A percentile compares a stretch with the other conserved stretches of the same genome.
Evolutionary conservation across 2,888 invertebrate genomes (phyloP).

Genomic region (Herminia tarsipennalis): DNA sequence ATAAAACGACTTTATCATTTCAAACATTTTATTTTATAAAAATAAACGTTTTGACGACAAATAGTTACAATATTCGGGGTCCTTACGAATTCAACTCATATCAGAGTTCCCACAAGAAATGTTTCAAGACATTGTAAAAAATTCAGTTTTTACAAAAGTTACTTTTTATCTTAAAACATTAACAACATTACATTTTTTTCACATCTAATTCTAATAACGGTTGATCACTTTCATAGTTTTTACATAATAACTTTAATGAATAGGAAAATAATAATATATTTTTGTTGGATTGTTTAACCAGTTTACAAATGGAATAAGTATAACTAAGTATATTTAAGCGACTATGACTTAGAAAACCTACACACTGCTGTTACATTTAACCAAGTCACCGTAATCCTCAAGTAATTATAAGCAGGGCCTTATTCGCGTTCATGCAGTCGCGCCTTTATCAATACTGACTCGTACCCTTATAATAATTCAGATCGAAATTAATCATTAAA

Average conservation of each 20-base stretch:
- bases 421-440: too few relatives aligned
- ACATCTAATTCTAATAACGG: constrained; percentile 85
- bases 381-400: neutral
- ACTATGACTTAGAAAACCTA: constrained; percentile 1
- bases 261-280: constrained; percentile 75
- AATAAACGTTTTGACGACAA: constrained; percentile 87
- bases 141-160: constrained; percentile 89
- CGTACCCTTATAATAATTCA: too few relatives aligned
- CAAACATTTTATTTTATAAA: constrained; percentile 86
- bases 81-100: constrained; percentile 79
- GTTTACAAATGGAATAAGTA: constrained; percentile 23
- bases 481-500: too few relatives aligned
- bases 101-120: constrained; percentile 81
- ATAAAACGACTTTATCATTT: constrained; percentile 54
- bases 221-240: constrained; percentile 75
- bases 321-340: neutral
- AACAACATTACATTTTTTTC: constrained; percentile 85
- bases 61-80: constrained; percentile 85
- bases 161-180: constrained; percentile 87
- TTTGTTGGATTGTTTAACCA: constrained; percentile 25
- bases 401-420: too few relatives aligned
- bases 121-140: constrained; percentile 90
- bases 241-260: constrained; percentile 65
- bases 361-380: constrained; percentile 34
- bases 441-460: too few relatives aligned